Evolutionary conservation across 2,797 vertebrate species (phyloP).

Genomic region (Esox lucius): DNA sequence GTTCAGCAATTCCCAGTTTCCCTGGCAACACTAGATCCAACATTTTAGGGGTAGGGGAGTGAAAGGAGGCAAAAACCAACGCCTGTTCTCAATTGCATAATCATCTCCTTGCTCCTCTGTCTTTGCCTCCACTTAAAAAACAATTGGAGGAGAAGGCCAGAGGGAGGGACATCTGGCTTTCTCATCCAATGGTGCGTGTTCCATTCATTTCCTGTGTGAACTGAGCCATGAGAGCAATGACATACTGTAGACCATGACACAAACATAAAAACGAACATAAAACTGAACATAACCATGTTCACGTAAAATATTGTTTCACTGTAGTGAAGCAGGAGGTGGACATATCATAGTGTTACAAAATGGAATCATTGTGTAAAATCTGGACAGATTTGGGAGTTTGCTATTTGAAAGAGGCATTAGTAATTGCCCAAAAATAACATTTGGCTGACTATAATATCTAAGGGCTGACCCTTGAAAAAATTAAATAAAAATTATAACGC

Average conservation of each 20-base stretch:
- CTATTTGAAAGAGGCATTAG: slow-evolving; percentile 14
- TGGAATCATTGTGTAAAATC: neutral
- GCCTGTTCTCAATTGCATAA: too few species aligned
- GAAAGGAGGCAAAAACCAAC: too few species aligned
- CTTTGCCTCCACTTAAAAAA: too few species aligned
- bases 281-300: neutral
- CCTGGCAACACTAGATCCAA: neutral
- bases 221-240: neutral
- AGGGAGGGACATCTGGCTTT: too few species aligned
- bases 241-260: neutral
- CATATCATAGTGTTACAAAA: neutral
- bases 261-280: neutral
- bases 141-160: too few species aligned
- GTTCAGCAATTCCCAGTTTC: neutral
- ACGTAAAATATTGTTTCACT: neutral
- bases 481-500: too few species aligned
- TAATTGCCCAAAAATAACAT: slow-evolving; percentile 12
- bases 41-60: neutral
- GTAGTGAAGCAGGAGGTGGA: neutral
- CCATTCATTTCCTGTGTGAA: too few species aligned
- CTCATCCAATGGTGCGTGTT: too few species aligned
- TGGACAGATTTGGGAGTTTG: neutral
- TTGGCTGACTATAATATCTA: slow-evolving; percentile 12
- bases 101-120: too few species aligned
- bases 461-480: slow-evolving; percentile 24